Evolutionary conservation across 2,113 vertebrate species (phyloP).

Genomic region (Hoplias malabaricus): DNA sequence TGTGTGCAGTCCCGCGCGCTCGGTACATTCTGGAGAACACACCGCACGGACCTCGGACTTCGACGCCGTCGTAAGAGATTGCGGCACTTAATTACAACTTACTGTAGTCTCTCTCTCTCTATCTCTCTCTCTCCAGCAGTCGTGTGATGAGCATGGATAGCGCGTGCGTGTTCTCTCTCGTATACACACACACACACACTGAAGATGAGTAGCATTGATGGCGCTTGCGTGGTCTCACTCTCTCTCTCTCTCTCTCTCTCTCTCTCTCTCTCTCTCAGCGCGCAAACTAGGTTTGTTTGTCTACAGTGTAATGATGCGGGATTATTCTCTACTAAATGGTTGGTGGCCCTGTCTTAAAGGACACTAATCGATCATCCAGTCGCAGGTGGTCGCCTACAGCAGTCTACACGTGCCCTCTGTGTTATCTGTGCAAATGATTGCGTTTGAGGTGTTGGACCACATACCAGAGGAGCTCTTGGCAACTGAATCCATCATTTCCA

Average conservation of each 20-base stretch:
- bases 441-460: background rate
- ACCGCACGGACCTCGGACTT: background rate
- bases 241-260: background rate
- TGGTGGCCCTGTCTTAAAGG: background rate
- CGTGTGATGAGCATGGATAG: background rate
- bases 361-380: background rate
- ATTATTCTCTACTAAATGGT: background rate
- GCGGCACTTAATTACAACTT: conserved; percentile 14
- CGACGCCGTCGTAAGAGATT: conserved; percentile 3
- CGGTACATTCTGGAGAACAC: background rate
- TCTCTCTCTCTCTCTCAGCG: conserved; percentile 24
- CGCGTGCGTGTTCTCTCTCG: conserved; percentile 5
- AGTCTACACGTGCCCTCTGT: too few species aligned
- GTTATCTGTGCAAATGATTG: too few species aligned
- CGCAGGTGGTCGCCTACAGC: background rate
- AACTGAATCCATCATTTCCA: background rate
- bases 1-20: background rate
- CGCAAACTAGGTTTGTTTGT: too few species aligned
- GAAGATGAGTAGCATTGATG: background rate
- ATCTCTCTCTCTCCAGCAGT: background rate
- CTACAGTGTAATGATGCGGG: too few species aligned
- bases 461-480: background rate
- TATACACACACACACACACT: background rate
- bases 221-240: too few species aligned
- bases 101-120: conserved; percentile 9